Conservation (phyloP, 1,140 invertebrate species). For the Heliconius hermathena region DNA sequence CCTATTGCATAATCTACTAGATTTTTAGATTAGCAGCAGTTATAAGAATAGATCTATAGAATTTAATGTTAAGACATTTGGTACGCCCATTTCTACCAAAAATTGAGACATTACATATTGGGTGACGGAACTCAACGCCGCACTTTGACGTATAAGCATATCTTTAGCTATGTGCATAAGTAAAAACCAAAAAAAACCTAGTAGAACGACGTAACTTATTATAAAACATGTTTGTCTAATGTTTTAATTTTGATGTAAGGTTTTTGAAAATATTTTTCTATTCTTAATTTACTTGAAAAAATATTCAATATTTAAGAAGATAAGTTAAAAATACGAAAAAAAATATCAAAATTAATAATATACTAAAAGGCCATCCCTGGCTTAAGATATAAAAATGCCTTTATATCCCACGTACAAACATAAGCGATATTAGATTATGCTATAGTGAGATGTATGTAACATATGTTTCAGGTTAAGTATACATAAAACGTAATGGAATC, state of each 20-base stretch:
- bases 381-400: slow-evolving; percentile 48
- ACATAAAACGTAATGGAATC: slow-evolving; percentile 24
- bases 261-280: too few species aligned
- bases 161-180: too few species aligned
- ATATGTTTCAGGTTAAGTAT: slow-evolving; percentile 26
- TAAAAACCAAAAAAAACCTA: too few species aligned
- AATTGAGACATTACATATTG: neutral
- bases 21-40: too few species aligned
- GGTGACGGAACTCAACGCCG: neutral
- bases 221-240: too few species aligned
- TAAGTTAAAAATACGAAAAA: neutral
- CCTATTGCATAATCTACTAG: too few species aligned
- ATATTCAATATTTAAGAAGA: neutral
- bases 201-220: too few species aligned
- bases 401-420: slow-evolving; percentile 52
- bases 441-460: slow-evolving; percentile 28
- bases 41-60: too few species aligned
- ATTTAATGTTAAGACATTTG: neutral
- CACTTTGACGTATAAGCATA: too few species aligned
- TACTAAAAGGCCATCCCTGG: slow-evolving; percentile 20
- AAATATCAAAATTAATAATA: neutral
- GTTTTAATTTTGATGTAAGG: too few species aligned
- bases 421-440: slow-evolving; percentile 54
- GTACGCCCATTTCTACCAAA: neutral
- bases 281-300: neutral